These are phyloP conservation scores for Graphium colonna DNA, from an alignment of 2,888 invertebrate species.

Conservation along the genomic window DNA sequence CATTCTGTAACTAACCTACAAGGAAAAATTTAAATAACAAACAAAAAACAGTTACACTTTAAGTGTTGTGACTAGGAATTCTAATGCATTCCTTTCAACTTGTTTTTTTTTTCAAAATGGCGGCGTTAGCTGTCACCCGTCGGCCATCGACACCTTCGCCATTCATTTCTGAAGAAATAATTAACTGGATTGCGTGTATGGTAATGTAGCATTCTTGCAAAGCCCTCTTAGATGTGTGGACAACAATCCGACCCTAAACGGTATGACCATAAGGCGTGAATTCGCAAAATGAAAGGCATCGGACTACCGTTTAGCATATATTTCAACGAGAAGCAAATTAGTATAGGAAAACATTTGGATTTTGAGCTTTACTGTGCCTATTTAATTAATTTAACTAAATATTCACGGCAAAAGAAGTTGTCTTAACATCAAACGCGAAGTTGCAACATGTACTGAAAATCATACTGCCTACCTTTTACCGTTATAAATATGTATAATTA, in stretches of 20 bases:
- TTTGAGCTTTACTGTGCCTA: too few relatives aligned
- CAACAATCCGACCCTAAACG: background rate
- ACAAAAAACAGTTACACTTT: too few relatives aligned
- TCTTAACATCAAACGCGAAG: too few relatives aligned
- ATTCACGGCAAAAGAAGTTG: too few relatives aligned
- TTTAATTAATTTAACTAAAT: too few relatives aligned
- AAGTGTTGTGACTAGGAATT: background rate
- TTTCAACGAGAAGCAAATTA: background rate
- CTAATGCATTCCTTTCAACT: conserved; percentile 1
- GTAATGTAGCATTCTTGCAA: conserved; percentile 14
- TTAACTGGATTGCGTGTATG: conserved; percentile 19
- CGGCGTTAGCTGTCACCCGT: conserved; percentile 11
- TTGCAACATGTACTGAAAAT: too few relatives aligned
- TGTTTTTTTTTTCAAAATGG: conserved; percentile 19
- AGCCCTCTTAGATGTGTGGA: background rate
- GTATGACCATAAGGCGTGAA: background rate
- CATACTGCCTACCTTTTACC: too few relatives aligned
- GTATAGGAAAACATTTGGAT: background rate
- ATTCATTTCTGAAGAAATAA: conserved; percentile 22
- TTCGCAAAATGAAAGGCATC: background rate
- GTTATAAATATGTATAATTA: too few relatives aligned
- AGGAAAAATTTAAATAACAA: too few relatives aligned
- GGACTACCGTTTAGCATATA: background rate
- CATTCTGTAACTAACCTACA: too few relatives aligned
- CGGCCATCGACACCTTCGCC: conserved; percentile 19